Conservation (phyloP, 2,113 vertebrate species). For the Nothobranchius kuhntae region DNA sequence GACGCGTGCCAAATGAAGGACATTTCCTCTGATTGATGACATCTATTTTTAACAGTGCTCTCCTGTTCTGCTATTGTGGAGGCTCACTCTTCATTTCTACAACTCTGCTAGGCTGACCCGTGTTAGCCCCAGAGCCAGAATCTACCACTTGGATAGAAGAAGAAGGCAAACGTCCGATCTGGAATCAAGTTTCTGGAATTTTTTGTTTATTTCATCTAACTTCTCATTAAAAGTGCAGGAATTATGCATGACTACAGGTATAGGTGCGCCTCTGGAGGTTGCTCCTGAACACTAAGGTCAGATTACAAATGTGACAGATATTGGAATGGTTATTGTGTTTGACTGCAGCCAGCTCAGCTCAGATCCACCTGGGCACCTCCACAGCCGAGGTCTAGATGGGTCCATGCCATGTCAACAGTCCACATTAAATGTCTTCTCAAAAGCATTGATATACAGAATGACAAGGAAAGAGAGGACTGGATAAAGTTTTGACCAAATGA, state of each 20-base stretch:
- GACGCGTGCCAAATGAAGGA: conserved; percentile 66
- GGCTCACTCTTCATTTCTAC: conserved; percentile 22
- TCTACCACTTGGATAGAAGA: conserved; percentile 6
- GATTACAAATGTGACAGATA: conserved; percentile 64
- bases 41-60: conserved; percentile 64
- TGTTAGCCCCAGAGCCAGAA: conserved; percentile 25
- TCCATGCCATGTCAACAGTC: conserved; percentile 43
- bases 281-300: conserved; percentile 43
- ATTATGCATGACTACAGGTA: conserved; percentile 42
- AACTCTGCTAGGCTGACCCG: conserved; percentile 24
- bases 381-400: neutral
- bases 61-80: conserved; percentile 14
- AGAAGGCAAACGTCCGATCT: conserved; percentile 20
- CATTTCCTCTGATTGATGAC: conserved; percentile 70
- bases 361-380: conserved; percentile 33
- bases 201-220: conserved; percentile 15
- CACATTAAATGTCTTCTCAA: conserved; percentile 29
- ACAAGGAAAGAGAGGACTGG: conserved; percentile 18
- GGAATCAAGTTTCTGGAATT: conserved; percentile 17
- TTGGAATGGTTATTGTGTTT: conserved; percentile 59
- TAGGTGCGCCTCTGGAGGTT: neutral
- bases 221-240: conserved; percentile 30
- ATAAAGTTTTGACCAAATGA: conserved; percentile 59
- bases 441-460: neutral
- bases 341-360: conserved; percentile 39